These are phyloP conservation scores for Trichogramma evanescens DNA, from an alignment of 2,888 invertebrate species.

Conservation along the genomic window DNA sequence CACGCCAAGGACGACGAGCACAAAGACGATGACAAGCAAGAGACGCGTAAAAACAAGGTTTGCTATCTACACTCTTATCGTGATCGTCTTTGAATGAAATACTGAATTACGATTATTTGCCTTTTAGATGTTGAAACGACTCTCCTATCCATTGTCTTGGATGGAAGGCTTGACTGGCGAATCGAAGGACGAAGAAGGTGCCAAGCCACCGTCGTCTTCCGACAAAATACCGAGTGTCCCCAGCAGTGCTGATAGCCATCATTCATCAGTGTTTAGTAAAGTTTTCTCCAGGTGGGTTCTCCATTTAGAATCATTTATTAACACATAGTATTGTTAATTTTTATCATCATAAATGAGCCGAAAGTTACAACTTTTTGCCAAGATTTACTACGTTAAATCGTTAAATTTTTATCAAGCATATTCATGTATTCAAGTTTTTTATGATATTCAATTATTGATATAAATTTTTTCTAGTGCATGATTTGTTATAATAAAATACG, in stretches of 20 bases:
- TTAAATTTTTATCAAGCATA: neutral
- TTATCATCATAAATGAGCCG: too few relatives aligned
- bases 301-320: neutral
- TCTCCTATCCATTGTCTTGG: constrained; percentile 87
- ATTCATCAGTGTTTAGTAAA: constrained; percentile 79
- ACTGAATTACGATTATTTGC: constrained; percentile 4
- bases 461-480: constrained; percentile 15
- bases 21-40: constrained; percentile 44
- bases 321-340: too few relatives aligned
- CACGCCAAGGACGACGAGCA: constrained; percentile 51
- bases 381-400: neutral
- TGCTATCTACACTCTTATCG: constrained; percentile 1
- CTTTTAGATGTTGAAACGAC: constrained; percentile 80
- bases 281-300: constrained; percentile 74
- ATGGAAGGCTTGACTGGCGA: constrained; percentile 83
- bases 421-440: too few relatives aligned
- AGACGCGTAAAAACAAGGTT: constrained; percentile 71
- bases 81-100: constrained; percentile 2
- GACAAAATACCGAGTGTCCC: constrained; percentile 55
- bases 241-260: constrained; percentile 58
- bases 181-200: constrained; percentile 51
- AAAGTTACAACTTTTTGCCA: neutral
- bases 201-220: constrained; percentile 49
- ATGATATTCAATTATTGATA: neutral
- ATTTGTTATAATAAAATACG: constrained; percentile 5